phyloP scores from a whole-genome alignment of 2,113 vertebrate species.

The cat (Felis catus) region F.catus_Fca126_mat1.0 CM031423.1:49300001-49300500 shows the following conservation, averaged over 20 bases:
- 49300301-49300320: not conserved
- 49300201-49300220: not conserved
- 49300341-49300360: not conserved
- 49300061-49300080: not conserved
- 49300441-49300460: not conserved
- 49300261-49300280: not conserved
- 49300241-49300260: not conserved
- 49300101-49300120: not conserved
- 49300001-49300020: not conserved
- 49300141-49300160: not conserved
- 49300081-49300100: not conserved
- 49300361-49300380: not conserved
- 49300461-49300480: not conserved
- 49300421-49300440: not conserved
- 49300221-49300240: not conserved
- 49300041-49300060: not conserved
- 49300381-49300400: not conserved
- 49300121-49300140: not conserved
- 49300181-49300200: fast-evolving
- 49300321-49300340: not conserved
- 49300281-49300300: not conserved
- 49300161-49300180: not conserved
- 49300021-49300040: not conserved
- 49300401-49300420: not conserved
- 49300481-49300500: not conserved